phyloP scores from a whole-genome alignment of 2,888 invertebrate species.

The Epicampocera succincta region DNA sequence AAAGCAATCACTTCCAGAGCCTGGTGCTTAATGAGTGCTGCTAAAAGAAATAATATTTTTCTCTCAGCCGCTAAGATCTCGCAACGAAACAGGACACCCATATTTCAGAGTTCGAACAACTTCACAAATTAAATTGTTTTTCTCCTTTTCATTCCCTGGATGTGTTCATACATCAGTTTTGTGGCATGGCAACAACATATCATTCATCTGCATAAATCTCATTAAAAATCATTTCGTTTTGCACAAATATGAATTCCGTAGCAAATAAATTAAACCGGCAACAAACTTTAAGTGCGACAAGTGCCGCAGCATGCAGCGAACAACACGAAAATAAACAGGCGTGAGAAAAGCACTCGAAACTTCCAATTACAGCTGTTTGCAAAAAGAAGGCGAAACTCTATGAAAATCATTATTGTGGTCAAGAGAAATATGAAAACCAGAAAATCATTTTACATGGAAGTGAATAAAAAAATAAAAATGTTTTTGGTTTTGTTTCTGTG shows the following conservation, averaged over 20 bases:
- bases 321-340: too few species aligned
- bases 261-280: slow-evolving; percentile 21
- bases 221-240: slow-evolving; percentile 71
- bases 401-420: too few species aligned
- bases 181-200: slow-evolving; percentile 73
- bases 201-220: slow-evolving; percentile 79
- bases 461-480: too few species aligned
- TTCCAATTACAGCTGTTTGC: too few species aligned
- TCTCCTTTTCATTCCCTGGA: slow-evolving; percentile 60
- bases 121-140: slow-evolving; percentile 57
- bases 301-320: too few species aligned
- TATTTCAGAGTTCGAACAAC: slow-evolving; percentile 51
- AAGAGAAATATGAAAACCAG: too few species aligned
- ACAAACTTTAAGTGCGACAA: not conserved
- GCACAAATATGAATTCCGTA: slow-evolving; percentile 19
- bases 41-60: not conserved
- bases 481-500: too few species aligned
- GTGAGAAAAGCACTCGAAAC: too few species aligned
- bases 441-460: too few species aligned
- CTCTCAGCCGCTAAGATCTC: not conserved
- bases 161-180: slow-evolving; percentile 77
- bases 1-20: not conserved
- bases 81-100: slow-evolving; percentile 45
- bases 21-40: not conserved
- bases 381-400: too few species aligned